Evolutionary conservation across 2,888 invertebrate species (phyloP).

Genomic region (Heliconius sara): DNA sequence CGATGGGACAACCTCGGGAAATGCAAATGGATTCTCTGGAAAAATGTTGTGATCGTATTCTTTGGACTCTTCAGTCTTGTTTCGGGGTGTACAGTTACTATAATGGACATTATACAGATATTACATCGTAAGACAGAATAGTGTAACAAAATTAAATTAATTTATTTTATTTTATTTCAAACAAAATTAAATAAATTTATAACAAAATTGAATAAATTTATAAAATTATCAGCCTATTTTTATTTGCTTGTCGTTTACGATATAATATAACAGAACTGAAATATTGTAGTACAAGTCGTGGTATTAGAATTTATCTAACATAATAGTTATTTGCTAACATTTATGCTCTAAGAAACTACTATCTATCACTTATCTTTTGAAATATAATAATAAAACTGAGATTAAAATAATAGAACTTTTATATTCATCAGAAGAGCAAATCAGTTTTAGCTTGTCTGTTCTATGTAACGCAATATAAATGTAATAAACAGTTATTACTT

Average conservation of each 20-base stretch:
- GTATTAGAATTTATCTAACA: not conserved
- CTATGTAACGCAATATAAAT: constrained; percentile 17
- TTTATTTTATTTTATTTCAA: constrained; percentile 3
- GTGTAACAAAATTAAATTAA: constrained; percentile 2
- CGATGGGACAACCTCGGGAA: constrained; percentile 87
- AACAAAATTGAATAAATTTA: too few species aligned
- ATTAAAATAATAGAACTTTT: constrained; percentile 51
- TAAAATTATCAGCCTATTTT: not conserved
- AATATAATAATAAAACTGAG: constrained; percentile 43
- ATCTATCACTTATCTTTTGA: constrained; percentile 49
- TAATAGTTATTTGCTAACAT: not conserved
- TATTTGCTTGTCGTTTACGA: not conserved
- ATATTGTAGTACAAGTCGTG: not conserved
- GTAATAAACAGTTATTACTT: not conserved
- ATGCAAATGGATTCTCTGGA: constrained; percentile 87
- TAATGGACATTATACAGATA: constrained; percentile 71
- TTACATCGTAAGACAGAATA: constrained; percentile 75
- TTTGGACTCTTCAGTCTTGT: constrained; percentile 86
- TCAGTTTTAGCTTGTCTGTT: constrained; percentile 1
- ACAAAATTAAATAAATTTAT: too few species aligned
- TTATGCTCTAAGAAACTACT: constrained; percentile 26
- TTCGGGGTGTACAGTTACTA: constrained; percentile 84
- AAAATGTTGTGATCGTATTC: constrained; percentile 85
- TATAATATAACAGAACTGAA: not conserved
- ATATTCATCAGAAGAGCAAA: constrained; percentile 35